Percentiles rank a stretch among this genome's conserved stretches.
Evolutionary conservation across 2,797 vertebrate genomes (phyloP).

Genomic region (Pachyuromys duprasi): DNA sequence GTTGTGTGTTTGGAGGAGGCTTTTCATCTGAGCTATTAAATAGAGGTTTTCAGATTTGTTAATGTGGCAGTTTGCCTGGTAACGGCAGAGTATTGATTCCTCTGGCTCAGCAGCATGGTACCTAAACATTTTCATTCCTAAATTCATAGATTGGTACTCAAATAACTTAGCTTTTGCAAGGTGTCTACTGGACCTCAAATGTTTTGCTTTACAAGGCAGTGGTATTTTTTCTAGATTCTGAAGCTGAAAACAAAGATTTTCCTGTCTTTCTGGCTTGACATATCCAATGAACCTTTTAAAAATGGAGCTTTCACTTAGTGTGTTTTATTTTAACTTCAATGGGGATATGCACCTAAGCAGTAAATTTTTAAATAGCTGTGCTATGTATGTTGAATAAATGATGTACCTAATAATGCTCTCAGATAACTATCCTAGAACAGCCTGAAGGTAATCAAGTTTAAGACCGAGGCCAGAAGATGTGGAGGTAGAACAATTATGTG

Average conservation of each 20-base stretch:
- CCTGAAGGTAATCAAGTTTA: slow-evolving; percentile 84
- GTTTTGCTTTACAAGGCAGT: slow-evolving; percentile 43
- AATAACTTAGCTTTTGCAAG: slow-evolving; percentile 73
- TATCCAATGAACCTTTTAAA: slow-evolving; percentile 76
- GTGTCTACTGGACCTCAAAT: slow-evolving; percentile 68
- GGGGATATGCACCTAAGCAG: slow-evolving; percentile 82
- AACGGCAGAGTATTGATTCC: slow-evolving; percentile 80
- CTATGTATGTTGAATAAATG: slow-evolving; percentile 88
- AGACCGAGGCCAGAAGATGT: slow-evolving; percentile 30
- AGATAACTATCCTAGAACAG: slow-evolving; percentile 81
- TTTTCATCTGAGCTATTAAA: slow-evolving; percentile 29
- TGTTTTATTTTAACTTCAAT: slow-evolving; percentile 80
- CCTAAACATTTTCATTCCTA: slow-evolving; percentile 77
- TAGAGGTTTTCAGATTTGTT: slow-evolving; percentile 71
- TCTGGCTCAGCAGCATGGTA: slow-evolving; percentile 74
- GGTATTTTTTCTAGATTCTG: slow-evolving; percentile 70
- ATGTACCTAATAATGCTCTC: slow-evolving; percentile 83
- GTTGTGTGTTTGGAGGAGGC: neutral
- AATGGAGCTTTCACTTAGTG: slow-evolving; percentile 79
- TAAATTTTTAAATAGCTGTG: slow-evolving; percentile 88
- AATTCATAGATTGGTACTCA: slow-evolving; percentile 73
- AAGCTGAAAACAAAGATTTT: slow-evolving; percentile 70
- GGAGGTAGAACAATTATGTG: slow-evolving; percentile 57
- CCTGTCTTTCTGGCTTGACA: slow-evolving; percentile 74
- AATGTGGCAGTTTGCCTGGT: slow-evolving; percentile 74